Conservation (phyloP, 2,113 vertebrate genomes). For the Vicugna pacos region DNA sequence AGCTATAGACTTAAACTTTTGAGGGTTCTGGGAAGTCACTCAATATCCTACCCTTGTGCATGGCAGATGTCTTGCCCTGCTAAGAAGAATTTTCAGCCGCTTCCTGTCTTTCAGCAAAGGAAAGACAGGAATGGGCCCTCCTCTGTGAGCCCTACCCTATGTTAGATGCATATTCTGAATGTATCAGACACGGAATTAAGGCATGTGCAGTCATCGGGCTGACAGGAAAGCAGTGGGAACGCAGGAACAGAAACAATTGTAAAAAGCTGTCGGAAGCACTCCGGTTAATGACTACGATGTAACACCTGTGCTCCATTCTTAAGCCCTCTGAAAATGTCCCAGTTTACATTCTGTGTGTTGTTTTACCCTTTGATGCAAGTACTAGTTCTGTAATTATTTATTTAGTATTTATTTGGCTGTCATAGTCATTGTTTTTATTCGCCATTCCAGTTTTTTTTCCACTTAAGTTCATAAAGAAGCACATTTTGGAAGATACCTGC, state of each 20-base stretch:
- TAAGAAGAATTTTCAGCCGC: slow-evolving; percentile 65
- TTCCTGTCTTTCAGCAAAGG: slow-evolving; percentile 77
- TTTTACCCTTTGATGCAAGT: slow-evolving; percentile 9
- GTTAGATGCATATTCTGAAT: slow-evolving; percentile 68
- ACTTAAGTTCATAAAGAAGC: not conserved
- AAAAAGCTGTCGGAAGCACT: slow-evolving; percentile 67
- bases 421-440: slow-evolving; percentile 55
- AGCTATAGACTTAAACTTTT: slow-evolving; percentile 50
- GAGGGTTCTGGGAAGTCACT: slow-evolving; percentile 66
- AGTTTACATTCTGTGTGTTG: not conserved
- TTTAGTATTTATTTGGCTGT: not conserved
- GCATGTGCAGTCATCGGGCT: not conserved
- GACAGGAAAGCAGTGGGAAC: not conserved
- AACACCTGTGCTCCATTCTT: slow-evolving; percentile 63
- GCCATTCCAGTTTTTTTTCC: not conserved
- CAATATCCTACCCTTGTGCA: slow-evolving; percentile 49
- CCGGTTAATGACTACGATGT: not conserved
- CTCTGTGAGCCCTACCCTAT: slow-evolving; percentile 66
- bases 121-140: slow-evolving; percentile 54
- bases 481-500: slow-evolving; percentile 8
- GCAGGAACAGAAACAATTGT: slow-evolving; percentile 31
- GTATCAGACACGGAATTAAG: slow-evolving; percentile 66
- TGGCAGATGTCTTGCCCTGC: slow-evolving; percentile 71
- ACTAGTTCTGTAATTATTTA: not conserved
- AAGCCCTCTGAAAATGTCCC: not conserved